Evolutionary conservation across 2,113 vertebrate genomes (phyloP), one percentile per base, ranked within the genome.

Genomic region (Tenrec ecaudatus): DNA sequence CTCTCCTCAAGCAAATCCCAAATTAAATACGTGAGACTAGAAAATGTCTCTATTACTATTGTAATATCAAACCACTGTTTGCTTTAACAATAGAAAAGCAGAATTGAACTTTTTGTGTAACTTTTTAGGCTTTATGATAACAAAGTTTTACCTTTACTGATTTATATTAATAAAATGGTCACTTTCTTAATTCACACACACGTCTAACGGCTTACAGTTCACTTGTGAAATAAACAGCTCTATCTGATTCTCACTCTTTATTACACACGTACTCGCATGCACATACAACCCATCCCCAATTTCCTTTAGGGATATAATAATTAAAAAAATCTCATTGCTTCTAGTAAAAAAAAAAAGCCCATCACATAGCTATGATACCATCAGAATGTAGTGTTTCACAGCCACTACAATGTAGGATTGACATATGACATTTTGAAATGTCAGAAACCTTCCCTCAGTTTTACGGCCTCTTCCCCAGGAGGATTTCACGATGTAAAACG

Each of bases 361-460:
- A 53, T 94, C 96, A 66, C 27, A 57, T 33, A 71, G 82, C 68
- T 94, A 69, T 58, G 95, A 92, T 93, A 93, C 38, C 83, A 94
- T 95, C 78, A 92, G 62, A 89, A 95, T 29, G 53, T 82, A 86
- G 80, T 88, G 92, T 89, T 96, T 97, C 82, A 3, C 53, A 84
- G 94, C 38, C 92, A 92, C 86, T 58, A 89, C 79, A 82, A 94
- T 94, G 89, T 31, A 93, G 96, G 96, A 96, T 53, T 87, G 82
- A 86, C 95, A 97, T 92, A 96, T 90, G 97, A 96, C 94, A 96
- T 97, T 97, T 97, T 94, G 92, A 97, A 97, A 96, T 96, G 95
- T 96, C 95, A 97, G 83, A 93, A 92, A 79, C 93, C 93, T 60
- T 96, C 94, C 93, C 68, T 80, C 90, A 91, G 19, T 38, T 96